Evolutionary conservation across 1,140 invertebrate species (phyloP).

Genomic region (Tetragnatha versicolor): DNA sequence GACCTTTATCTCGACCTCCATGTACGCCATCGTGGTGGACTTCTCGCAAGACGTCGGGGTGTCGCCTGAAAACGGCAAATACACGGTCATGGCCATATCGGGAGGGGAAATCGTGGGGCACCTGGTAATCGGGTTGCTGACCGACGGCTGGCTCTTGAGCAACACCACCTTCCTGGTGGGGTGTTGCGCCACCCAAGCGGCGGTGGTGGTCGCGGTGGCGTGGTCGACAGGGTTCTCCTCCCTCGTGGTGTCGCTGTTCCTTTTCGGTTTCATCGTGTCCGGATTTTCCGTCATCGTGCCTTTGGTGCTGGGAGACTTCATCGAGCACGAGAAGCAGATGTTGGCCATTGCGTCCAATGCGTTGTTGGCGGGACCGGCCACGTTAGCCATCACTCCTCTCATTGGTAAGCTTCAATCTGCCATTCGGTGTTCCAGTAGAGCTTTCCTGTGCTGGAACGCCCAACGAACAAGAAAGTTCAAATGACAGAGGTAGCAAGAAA

Average conservation of each 20-base stretch:
- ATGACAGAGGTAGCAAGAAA: too few relatives aligned
- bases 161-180: constrained; percentile 10
- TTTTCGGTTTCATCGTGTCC: constrained; percentile 19
- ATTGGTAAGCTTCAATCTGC: constrained; percentile 28
- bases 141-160: constrained; percentile 2
- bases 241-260: neutral
- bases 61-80: neutral
- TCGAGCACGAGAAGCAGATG: constrained; percentile 36
- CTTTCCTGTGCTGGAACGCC: too few relatives aligned
- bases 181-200: constrained; percentile 29
- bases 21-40: constrained; percentile 7
- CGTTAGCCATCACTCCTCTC: neutral
- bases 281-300: constrained; percentile 43
- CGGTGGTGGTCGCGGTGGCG: neutral
- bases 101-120: constrained; percentile 5
- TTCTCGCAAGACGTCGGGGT: constrained; percentile 1
- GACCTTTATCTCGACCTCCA: neutral
- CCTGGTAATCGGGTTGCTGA: neutral
- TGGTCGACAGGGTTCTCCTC: constrained; percentile 3
- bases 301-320: constrained; percentile 51
- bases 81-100: neutral
- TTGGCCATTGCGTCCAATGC: neutral
- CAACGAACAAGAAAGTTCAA: too few relatives aligned
- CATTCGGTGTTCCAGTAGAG: too few relatives aligned
- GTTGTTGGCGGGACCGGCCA: neutral